Percentiles rank a stretch among this genome's conserved stretches.
These are phyloP conservation scores for Poeciliopsis paucimaculata DNA, from an alignment of 2,797 vertebrate species.

Conservation along the genomic window DNA sequence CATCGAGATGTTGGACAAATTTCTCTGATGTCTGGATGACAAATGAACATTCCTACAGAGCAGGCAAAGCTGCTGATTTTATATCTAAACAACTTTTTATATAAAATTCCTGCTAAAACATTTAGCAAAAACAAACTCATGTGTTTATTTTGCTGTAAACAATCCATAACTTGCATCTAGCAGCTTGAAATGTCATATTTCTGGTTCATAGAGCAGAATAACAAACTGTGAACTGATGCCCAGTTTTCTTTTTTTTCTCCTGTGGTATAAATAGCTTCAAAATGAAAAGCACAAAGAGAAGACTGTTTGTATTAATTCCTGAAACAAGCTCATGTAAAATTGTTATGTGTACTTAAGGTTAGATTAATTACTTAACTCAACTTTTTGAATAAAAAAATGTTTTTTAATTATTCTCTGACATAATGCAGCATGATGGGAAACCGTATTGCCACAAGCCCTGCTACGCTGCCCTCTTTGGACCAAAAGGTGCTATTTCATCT, in stretches of 20 bases:
- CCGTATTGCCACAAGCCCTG: conserved; percentile 90
- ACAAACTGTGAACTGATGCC: background rate
- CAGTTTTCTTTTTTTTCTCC: conserved; percentile 5
- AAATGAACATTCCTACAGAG: background rate
- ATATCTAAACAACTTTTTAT: background rate
- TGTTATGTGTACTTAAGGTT: background rate
- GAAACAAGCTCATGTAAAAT: background rate
- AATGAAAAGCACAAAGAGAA: conserved; percentile 12
- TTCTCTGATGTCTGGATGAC: background rate
- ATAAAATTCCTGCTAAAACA: background rate
- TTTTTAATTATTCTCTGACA: conserved; percentile 42
- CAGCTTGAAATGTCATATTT: background rate
- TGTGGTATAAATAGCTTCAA: background rate
- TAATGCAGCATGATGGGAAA: conserved; percentile 91
- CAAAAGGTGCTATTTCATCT: conserved; percentile 75
- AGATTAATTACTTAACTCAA: background rate
- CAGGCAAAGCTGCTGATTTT: background rate
- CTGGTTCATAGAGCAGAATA: background rate
- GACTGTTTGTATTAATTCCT: background rate
- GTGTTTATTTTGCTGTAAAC: background rate
- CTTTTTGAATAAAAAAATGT: background rate
- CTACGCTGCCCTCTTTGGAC: conserved; percentile 86
- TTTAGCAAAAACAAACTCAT: background rate
- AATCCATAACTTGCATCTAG: background rate
- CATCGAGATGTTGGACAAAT: background rate